These are phyloP conservation scores for Notarius lentiginosus DNA, from an alignment of 2,113 vertebrate species.

Conservation along the genomic window DNA sequence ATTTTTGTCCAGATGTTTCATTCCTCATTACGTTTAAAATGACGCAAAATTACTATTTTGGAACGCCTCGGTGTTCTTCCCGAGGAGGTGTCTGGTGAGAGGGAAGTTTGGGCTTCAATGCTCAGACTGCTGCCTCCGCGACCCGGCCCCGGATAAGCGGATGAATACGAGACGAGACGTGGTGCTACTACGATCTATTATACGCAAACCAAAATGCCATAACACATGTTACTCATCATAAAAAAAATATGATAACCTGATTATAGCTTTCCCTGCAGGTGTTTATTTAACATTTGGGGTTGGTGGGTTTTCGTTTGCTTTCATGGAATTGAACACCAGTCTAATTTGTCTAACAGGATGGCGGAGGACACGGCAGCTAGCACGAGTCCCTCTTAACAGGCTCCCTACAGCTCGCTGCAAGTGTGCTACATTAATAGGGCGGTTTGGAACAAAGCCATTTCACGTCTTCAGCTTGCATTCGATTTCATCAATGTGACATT, in stretches of 20 bases:
- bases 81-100: too few species aligned
- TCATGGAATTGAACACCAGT: neutral
- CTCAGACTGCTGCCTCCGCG: too few species aligned
- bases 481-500: conserved; percentile 6
- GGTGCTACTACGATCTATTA: neutral
- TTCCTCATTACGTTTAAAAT: neutral
- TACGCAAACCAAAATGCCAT: neutral
- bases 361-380: neutral
- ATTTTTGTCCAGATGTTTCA: neutral
- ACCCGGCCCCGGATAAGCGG: too few species aligned
- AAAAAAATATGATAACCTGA: neutral
- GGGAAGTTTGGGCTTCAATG: too few species aligned
- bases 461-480: neutral
- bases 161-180: too few species aligned
- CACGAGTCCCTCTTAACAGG: neutral
- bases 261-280: neutral
- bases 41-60: too few species aligned
- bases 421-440: conserved; percentile 1
- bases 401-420: neutral
- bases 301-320: neutral
- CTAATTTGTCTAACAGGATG: neutral
- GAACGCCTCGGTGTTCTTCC: too few species aligned
- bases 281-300: neutral
- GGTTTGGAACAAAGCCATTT: conserved; percentile 7
- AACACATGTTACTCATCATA: neutral